Percentiles rank a stretch among this genome's conserved stretches.
Conservation (phyloP, 2,888 invertebrate genomes). For the Electrophaes corylata region DNA sequence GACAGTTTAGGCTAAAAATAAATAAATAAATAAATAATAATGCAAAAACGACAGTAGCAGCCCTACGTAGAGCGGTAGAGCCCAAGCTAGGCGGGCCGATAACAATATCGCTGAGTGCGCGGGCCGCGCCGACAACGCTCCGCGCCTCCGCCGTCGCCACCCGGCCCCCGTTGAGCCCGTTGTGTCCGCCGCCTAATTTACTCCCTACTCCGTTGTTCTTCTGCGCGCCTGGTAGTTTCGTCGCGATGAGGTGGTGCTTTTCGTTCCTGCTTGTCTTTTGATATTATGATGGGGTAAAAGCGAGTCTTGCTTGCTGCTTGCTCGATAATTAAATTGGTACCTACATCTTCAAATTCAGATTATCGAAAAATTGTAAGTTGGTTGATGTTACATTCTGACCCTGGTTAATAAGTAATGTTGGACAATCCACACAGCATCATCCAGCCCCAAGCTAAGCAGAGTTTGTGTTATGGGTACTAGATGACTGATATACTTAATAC, state of each 20-base stretch:
- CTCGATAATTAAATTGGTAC: neutral
- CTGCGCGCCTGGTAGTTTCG: slow-evolving; percentile 56
- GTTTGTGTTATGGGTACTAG: too few species aligned
- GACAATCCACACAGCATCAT: too few species aligned
- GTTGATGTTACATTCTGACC: too few species aligned
- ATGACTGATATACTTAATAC: too few species aligned
- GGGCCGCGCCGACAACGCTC: too few species aligned
- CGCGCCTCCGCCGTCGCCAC: slow-evolving; percentile 25
- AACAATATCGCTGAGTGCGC: slow-evolving; percentile 81
- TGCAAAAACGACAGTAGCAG: slow-evolving; percentile 33
- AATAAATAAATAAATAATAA: too few species aligned
- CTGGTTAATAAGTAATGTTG: too few species aligned
- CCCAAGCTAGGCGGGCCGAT: slow-evolving; percentile 78
- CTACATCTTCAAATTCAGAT: neutral
- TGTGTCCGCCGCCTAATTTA: slow-evolving; percentile 66
- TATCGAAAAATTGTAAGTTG: too few species aligned
- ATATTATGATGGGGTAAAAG: slow-evolving; percentile 18
- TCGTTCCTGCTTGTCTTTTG: slow-evolving; percentile 17
- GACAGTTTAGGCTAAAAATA: too few species aligned
- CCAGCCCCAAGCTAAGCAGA: too few species aligned
- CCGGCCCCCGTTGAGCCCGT: slow-evolving; percentile 38
- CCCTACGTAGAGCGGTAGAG: slow-evolving; percentile 60
- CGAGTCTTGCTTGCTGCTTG: neutral
- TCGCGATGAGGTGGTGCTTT: slow-evolving; percentile 25
- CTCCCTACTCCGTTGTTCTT: slow-evolving; percentile 45